phyloP scores from a whole-genome alignment of 1,140 invertebrate species.

The Heliothis virescens region DNA sequence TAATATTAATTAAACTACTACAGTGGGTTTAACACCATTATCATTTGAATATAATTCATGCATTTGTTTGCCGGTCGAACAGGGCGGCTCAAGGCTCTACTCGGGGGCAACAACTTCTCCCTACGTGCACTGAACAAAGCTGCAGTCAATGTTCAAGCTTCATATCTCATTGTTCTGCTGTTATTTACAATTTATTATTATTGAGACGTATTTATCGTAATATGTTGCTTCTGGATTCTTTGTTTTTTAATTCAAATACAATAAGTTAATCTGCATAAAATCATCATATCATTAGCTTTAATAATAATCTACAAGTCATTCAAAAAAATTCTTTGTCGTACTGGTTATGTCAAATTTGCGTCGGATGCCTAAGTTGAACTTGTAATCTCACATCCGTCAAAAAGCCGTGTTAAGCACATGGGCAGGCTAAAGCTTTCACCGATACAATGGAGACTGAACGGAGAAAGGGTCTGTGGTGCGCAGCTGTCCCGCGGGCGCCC shows the following conservation, averaged over 20 bases:
- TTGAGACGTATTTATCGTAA: slow-evolving; percentile 6
- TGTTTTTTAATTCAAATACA: background rate
- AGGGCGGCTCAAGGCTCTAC: slow-evolving; percentile 61
- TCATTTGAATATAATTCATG: slow-evolving; percentile 30
- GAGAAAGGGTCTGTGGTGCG: slow-evolving; percentile 80
- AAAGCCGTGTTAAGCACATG: slow-evolving; percentile 49
- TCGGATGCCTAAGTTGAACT: slow-evolving; percentile 1
- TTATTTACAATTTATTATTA: slow-evolving; percentile 21
- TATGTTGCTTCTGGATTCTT: background rate
- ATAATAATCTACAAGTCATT: background rate
- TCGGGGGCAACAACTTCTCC: slow-evolving; percentile 67
- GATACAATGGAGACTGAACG: slow-evolving; percentile 66
- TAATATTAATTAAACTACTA: background rate
- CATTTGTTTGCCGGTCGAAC: slow-evolving; percentile 40
- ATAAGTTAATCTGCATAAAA: background rate
- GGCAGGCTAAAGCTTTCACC: slow-evolving; percentile 73
- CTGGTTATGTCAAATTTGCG: slow-evolving; percentile 7
- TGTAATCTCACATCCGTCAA: slow-evolving; percentile 37
- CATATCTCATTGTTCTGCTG: slow-evolving; percentile 37
- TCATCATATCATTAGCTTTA: background rate
- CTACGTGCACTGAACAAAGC: slow-evolving; percentile 64
- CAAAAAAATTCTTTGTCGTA: background rate
- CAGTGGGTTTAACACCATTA: background rate
- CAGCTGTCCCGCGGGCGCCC: slow-evolving; percentile 81
- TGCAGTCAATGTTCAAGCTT: slow-evolving; percentile 50